These are phyloP conservation scores for Trematocara stigmaticum DNA, from an alignment of 2,113 vertebrate genomes.

Conservation along the genomic window DNA sequence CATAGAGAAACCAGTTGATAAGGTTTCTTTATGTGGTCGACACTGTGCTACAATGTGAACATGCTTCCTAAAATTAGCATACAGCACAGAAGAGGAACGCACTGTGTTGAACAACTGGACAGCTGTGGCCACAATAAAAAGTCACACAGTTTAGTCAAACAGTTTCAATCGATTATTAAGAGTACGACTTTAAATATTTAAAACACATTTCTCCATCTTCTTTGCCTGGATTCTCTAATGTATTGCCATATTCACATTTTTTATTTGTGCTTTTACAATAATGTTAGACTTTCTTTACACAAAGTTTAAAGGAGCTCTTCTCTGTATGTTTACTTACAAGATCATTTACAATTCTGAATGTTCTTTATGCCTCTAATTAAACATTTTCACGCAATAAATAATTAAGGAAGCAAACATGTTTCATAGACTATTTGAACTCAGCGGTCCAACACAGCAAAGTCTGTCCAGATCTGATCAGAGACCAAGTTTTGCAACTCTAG, in stretches of 20 bases:
- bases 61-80: background rate
- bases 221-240: constrained; percentile 24
- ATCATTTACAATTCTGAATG: constrained; percentile 48
- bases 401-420: constrained; percentile 14
- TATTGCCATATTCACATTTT: constrained; percentile 60
- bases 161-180: background rate
- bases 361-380: constrained; percentile 10
- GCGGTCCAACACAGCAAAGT: background rate
- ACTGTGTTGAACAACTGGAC: background rate
- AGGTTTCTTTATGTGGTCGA: background rate
- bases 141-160: background rate
- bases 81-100: background rate
- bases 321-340: constrained; percentile 24
- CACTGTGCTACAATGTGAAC: background rate
- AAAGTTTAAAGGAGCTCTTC: constrained; percentile 28
- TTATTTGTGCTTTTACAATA: constrained; percentile 64
- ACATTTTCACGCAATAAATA: constrained; percentile 56
- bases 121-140: background rate
- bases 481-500: background rate
- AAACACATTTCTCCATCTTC: background rate
- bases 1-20: background rate
- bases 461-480: background rate
- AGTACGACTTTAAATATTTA: constrained; percentile 26
- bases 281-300: constrained; percentile 30
- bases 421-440: constrained; percentile 20